These are phyloP conservation scores for Mesorhabditis spiculigera DNA, from an alignment of 2,888 invertebrate species.

Conservation along the genomic window DNA sequence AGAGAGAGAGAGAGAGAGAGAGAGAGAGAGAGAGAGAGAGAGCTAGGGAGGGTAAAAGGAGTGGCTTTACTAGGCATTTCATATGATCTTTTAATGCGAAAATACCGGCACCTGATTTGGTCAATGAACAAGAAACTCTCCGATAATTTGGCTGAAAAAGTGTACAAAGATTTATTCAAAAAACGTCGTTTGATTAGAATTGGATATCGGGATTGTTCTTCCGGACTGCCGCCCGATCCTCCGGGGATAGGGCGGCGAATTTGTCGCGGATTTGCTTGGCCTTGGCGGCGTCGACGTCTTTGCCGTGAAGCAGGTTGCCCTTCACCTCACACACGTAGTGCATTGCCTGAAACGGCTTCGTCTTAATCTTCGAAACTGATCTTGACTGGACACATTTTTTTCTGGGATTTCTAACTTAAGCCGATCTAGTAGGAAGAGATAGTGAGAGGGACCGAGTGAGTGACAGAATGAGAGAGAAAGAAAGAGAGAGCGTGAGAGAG, in stretches of 20 bases:
- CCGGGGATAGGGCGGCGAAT: neutral
- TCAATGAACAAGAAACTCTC: too few species aligned
- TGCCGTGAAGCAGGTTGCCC: neutral
- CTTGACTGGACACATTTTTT: neutral
- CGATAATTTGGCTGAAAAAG: too few species aligned
- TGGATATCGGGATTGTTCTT: constrained; percentile 5
- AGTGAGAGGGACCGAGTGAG: too few species aligned
- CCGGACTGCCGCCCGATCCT: neutral
- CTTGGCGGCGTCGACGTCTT: neutral
- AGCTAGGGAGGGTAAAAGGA: too few species aligned
- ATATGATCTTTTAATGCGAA: too few species aligned
- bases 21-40: too few species aligned
- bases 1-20: too few species aligned
- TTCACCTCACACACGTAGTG: neutral
- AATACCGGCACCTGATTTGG: too few species aligned
- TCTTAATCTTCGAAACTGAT: constrained; percentile 2
- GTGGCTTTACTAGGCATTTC: too few species aligned
- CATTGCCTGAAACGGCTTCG: neutral
- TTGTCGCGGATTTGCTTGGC: neutral
- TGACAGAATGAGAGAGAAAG: too few species aligned
- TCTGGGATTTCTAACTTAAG: neutral
- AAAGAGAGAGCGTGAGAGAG: too few species aligned
- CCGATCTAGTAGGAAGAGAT: neutral
- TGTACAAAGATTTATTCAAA: too few species aligned
- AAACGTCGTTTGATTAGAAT: neutral